Evolutionary conservation across 2,113 vertebrate genomes (phyloP), one percentile per base, ranked within the genome.

Genomic region (Actinemys pallida): DNA sequence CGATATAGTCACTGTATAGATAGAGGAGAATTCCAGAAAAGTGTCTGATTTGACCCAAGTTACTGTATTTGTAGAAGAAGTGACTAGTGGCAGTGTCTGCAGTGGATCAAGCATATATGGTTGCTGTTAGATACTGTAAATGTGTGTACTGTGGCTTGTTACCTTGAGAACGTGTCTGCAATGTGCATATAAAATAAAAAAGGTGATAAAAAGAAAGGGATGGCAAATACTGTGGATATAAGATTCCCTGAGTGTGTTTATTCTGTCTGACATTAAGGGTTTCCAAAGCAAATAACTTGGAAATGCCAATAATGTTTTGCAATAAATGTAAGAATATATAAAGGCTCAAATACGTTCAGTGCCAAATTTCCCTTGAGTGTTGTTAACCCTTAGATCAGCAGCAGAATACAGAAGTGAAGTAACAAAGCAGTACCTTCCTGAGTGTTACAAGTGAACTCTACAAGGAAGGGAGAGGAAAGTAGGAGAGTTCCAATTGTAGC

Each of bases 201-300:
- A 82, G 53, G 31, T 5, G 2, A 90, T 59, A 59, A 79, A 35
- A 82, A 72, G 54, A 83, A 56, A 83, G 7, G 17, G 81, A 87
- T 5, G 54, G 4, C 7, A 86, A 96, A 69, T 54, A 27, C 2
- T 69, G 3, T 25, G 20, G 69, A 49, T 84, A 5, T 25, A 80
- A 80, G n/a, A 59, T 80, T 88, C 8, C 45, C 16, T 65, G 52
- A 3, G 8, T 25, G 5, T 42, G 12, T 90, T 93, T 89, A 69
- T 80, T 92, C 82, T 86, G 27, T 2, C n/a, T 86, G 76, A 49
- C 47, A 49, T 81, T 56, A 83, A 82, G 16, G 1, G 86, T 93
- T 94, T 88, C 87, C 78, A 56, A 96, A 93, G 54, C 87, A 62
- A 95, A 82, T 8, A 79, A 59, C 42, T 31, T 69, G 16, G 27